Evolutionary conservation across 2,797 vertebrate species (phyloP).

Genomic region (Sebastes paucispinis): DNA sequence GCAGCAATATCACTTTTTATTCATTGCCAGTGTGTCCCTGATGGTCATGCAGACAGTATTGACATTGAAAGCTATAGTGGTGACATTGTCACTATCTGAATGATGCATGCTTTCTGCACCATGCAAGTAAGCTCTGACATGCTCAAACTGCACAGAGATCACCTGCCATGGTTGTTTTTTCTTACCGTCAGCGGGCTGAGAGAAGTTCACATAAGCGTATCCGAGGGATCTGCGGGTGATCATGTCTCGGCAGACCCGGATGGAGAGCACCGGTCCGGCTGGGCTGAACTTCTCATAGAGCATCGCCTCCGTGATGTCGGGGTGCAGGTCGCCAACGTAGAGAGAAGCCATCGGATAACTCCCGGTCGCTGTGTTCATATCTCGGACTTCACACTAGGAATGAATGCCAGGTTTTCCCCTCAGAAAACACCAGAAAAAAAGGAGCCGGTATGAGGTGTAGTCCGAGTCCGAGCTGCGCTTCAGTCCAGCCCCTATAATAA

Average conservation of each 20-base stretch:
- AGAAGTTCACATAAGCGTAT: slow-evolving; percentile 98
- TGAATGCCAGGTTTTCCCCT: slow-evolving; percentile 15
- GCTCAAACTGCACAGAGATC: neutral
- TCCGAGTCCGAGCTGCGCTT: slow-evolving; percentile 31
- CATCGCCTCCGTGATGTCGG: slow-evolving; percentile 98
- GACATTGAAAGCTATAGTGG: slow-evolving; percentile 22
- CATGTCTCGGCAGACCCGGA: slow-evolving; percentile 97
- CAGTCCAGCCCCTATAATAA: neutral
- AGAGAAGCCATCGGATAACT: slow-evolving; percentile 99
- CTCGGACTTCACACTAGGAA: slow-evolving; percentile 50
- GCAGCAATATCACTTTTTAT: neutral
- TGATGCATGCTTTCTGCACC: neutral
- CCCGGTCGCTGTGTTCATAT: slow-evolving; percentile 91
- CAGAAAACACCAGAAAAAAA: slow-evolving; percentile 16
- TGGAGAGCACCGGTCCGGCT: slow-evolving; percentile 95
- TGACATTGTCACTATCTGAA: slow-evolving; percentile 27
- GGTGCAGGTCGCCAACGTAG: slow-evolving; percentile 97
- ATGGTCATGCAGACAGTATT: neutral
- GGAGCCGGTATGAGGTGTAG: neutral
- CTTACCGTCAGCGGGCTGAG: slow-evolving; percentile 97
- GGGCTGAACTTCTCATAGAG: slow-evolving; percentile 99
- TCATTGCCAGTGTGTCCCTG: neutral
- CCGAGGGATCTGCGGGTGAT: slow-evolving; percentile 97
- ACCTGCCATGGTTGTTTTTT: neutral
- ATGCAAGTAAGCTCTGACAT: neutral